Evolutionary conservation across 2,888 invertebrate genomes (phyloP).

Genomic region (Linyphia triangularis): DNA sequence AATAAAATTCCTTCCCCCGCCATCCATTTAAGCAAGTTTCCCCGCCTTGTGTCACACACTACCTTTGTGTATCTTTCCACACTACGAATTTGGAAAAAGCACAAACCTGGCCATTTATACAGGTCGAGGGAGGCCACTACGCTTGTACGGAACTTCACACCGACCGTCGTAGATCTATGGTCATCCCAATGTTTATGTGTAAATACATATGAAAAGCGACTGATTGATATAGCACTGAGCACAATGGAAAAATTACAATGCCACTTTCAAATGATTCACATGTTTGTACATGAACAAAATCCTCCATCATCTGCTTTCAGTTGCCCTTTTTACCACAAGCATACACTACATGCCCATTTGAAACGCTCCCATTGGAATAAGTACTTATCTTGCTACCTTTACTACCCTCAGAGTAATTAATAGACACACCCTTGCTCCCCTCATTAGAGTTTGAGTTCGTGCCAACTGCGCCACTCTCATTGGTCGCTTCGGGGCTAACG

Average conservation of each 20-base stretch:
- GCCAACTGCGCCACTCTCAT: not conserved
- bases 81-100: too few species aligned
- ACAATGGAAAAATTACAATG: not conserved
- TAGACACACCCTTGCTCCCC: constrained; percentile 62
- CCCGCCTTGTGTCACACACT: too few species aligned
- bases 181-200: too few species aligned
- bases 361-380: constrained; percentile 75
- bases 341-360: constrained; percentile 75
- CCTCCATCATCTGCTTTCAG: constrained; percentile 27
- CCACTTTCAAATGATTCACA: not conserved
- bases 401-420: constrained; percentile 75
- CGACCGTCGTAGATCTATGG: too few species aligned
- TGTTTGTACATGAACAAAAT: not conserved
- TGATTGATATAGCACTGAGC: too few species aligned
- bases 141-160: too few species aligned
- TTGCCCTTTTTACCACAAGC: constrained; percentile 49
- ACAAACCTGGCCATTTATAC: too few species aligned
- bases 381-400: constrained; percentile 76
- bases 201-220: too few species aligned
- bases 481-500: not conserved
- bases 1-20: too few species aligned
- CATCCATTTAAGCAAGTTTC: too few species aligned
- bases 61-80: too few species aligned
- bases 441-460: constrained; percentile 21
- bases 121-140: too few species aligned